Percentiles rank a stretch among this genome's conserved stretches.
phyloP scores from a whole-genome alignment of 2,113 vertebrate species.

The Ptilonorhynchus violaceus region DNA sequence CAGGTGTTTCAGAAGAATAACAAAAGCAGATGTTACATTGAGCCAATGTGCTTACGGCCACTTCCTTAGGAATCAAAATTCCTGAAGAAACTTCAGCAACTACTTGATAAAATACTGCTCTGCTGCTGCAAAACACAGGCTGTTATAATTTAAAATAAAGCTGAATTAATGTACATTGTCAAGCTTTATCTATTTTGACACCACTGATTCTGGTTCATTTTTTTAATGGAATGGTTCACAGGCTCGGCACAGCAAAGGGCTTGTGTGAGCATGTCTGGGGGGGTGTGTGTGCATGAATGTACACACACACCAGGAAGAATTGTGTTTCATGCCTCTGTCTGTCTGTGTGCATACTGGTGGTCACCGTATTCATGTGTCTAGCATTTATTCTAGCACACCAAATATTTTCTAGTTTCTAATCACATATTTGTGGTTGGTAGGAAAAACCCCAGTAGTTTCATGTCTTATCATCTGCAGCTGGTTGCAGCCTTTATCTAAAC shows the following conservation, averaged over 20 bases:
- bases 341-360: background rate
- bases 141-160: background rate
- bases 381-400: background rate
- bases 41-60: background rate
- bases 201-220: rapidly evolving
- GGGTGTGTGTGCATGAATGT: background rate
- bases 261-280: background rate
- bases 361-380: background rate
- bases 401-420: background rate
- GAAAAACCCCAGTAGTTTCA: background rate
- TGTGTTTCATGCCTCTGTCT: background rate
- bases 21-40: background rate
- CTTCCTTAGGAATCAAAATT: background rate
- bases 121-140: background rate
- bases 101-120: background rate
- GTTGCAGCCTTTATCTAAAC: constrained; percentile 43
- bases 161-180: background rate
- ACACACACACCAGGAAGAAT: background rate
- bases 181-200: background rate
- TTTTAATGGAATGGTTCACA: background rate
- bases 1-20: constrained; percentile 19
- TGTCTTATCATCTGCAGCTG: constrained; percentile 19
- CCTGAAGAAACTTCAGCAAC: background rate
- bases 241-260: background rate
- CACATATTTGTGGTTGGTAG: background rate